Base-by-base conservation (phyloP, 2,797 vertebrate species). In the Gadopsis marmoratus region DNA sequence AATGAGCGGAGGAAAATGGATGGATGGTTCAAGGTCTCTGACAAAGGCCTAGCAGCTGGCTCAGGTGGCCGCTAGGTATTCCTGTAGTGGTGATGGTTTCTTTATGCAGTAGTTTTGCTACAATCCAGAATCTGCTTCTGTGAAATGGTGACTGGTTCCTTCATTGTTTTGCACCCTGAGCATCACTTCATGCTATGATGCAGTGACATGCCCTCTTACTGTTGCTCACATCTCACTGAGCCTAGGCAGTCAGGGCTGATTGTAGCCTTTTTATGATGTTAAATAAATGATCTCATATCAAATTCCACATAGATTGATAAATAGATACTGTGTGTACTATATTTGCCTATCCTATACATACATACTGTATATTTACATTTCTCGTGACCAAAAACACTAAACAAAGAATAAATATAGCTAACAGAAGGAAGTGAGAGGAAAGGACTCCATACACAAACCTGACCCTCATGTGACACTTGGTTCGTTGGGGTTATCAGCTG, bases 401-500 rank as follows among this genome's bases (percentile, higher is more conserved):
- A 41, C 29, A 53, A 59, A 33, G 35, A 69, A 33, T 14, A 21
- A 31, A 51, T 33, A 26, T 12, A 56, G 7, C 35, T 19, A 45
- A 37, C 43, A 26, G 61, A 26, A 29, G 23, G 39, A 47, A 54
- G 26, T 58, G 11, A 74, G 7, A 48, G 54, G 13, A 37, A 21
- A 19, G 33, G 23, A 12, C 7, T 45, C 2, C 53, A 21, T 21
- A 9, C 37, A 39, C 16, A 47, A 31, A 71, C 7, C 68, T 37
- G 45, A 53, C 31, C 55, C 47, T 45, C 17, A n/a, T 54, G 16
- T 72, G 58, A 45, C 7, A 16, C 31, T 16, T 10, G n/a, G 37
- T 59, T 65, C 39, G 43, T 71, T 65, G 54, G 59, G 77, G 67
- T 74, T 76, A 31, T 39, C 69, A 82, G 78, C 76, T 69, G 74